Percentiles rank a stretch among this genome's conserved stretches.
These are phyloP conservation scores for Triops cancriformis DNA, from an alignment of 1,140 invertebrate species.

Conservation along the genomic window DNA sequence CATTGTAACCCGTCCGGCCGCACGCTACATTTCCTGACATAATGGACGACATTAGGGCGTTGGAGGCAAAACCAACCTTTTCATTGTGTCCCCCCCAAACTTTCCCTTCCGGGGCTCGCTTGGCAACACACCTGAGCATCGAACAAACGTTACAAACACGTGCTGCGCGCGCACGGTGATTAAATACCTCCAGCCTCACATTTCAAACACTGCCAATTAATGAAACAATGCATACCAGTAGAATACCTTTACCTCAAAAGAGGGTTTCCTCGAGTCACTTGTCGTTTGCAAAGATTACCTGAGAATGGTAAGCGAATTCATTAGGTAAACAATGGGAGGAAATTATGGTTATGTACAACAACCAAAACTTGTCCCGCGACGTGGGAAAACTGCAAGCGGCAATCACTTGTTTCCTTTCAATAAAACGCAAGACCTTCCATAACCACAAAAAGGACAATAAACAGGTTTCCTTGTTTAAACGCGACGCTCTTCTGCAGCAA, in stretches of 20 bases:
- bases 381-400: background rate
- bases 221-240: background rate
- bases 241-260: background rate
- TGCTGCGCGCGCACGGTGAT: background rate
- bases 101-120: background rate
- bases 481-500: background rate
- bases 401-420: background rate
- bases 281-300: background rate
- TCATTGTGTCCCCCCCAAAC: no score
- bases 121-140: background rate
- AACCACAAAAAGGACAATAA: background rate
- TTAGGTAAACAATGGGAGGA: no score
- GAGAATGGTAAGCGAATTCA: no score
- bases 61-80: background rate
- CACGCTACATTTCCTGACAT: background rate
- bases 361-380: no score
- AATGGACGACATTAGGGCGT: slow-evolving; percentile 4
- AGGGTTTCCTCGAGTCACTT: background rate
- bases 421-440: background rate
- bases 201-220: background rate
- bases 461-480: background rate
- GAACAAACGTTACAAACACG: background rate
- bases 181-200: background rate
- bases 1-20: background rate
- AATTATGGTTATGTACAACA: no score